Evolutionary conservation across 1,140 invertebrate genomes (phyloP), one percentile per base, ranked within the genome.

Genomic region (Penaeus chinensis): DNA sequence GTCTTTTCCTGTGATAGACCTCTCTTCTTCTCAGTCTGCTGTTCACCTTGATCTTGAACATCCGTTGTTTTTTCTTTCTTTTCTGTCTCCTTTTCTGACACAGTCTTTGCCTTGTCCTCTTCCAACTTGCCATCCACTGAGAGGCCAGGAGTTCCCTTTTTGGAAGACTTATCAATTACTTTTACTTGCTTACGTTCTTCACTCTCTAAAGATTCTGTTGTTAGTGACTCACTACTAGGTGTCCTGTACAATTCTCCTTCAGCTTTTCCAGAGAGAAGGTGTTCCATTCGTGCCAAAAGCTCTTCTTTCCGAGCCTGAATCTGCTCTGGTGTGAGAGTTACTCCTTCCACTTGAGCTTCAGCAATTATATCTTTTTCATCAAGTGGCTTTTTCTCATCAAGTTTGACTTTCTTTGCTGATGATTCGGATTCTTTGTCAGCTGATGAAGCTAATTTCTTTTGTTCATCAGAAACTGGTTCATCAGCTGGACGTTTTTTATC

Each of bases 401-500:
- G 42, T 37, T 83, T 87, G 4, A 42, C 86, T 60, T 82, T 87
- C 80, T 87, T 87, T 27, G 71, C 54, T 11, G 84, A 78, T 7
- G 85, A 87, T 71, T 88, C 89, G 69, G 89, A 83, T 61, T 27
- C 42, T 22, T 71, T 76, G 63, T 81, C 78, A 27, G 63, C 79
- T 77, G 19, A 54, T 69, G 65, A 54, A 76, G 79, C 77, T 61
- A 24, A 32, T n/a, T 78, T 61, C 60, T 82, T 88, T 82, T 85
- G 82, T 74, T 89, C 77, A 87, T 83, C 89, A 42, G 69, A 60
- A 74, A 78, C 87, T 87, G 60, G 63, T 60, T 87, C 80, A 74
- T 79, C 69, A 74, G 76, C 82, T 74, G 82, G 71, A 3, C 80
- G 54, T 47, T 87, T 85, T 62, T 85, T 87, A 8, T 82, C 86